These are phyloP conservation scores for Proteles cristata DNA, from an alignment of 2,113 vertebrate genomes.

Conservation along the genomic window DNA sequence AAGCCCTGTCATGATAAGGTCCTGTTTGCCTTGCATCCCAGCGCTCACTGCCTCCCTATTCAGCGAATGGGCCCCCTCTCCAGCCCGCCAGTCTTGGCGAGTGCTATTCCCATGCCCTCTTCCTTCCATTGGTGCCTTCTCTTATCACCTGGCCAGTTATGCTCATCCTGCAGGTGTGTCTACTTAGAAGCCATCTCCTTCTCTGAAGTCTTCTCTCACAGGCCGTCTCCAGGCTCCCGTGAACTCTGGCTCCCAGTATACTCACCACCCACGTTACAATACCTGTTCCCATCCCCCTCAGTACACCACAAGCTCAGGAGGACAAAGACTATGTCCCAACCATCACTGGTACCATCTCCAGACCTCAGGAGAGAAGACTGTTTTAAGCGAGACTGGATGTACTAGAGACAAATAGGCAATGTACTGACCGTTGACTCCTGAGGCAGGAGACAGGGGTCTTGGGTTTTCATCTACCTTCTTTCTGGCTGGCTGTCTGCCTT, in stretches of 20 bases:
- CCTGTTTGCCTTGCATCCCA: not conserved
- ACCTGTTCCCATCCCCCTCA: not conserved
- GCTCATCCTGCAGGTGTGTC: not conserved
- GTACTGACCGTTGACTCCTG: not conserved
- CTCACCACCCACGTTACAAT: not conserved
- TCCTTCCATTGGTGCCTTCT: not conserved
- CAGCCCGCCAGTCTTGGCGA: not conserved
- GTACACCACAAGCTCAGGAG: not conserved
- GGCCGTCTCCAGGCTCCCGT: not conserved
- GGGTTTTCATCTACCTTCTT: not conserved
- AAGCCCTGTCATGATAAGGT: fast-evolving
- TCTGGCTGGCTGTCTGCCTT: not conserved
- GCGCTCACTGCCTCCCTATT: not conserved
- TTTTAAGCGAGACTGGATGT: not conserved
- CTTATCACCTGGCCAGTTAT: not conserved
- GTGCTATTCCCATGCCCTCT: not conserved
- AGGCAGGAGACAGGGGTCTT: not conserved
- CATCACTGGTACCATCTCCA: not conserved
- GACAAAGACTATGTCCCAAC: not conserved
- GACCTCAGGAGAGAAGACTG: not conserved
- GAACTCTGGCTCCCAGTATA: not conserved
- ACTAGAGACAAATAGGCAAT: not conserved
- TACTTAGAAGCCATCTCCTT: not conserved
- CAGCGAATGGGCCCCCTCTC: not conserved
- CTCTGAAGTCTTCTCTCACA: not conserved